A percentile compares a stretch with the other conserved stretches of the same genome.
Evolutionary conservation across 2,797 vertebrate species (phyloP).

Genomic region (Streptopelia turtur): DNA sequence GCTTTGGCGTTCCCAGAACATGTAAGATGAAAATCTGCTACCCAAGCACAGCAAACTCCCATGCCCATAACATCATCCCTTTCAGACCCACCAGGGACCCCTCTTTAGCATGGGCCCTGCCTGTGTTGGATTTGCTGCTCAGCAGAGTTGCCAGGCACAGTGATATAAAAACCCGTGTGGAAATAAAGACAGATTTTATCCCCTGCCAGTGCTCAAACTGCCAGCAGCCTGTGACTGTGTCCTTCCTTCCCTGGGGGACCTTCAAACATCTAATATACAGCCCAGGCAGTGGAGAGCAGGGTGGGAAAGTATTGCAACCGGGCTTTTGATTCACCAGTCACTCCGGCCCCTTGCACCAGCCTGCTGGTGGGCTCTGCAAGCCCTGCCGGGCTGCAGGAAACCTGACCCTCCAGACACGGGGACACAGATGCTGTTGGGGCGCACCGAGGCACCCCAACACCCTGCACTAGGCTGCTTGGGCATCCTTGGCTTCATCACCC

Average conservation of each 20-base stretch:
- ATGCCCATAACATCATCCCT: not conserved
- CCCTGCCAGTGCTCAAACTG: not conserved
- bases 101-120: not conserved
- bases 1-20: not conserved
- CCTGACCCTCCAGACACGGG: not conserved
- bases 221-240: rapidly evolving
- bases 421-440: not conserved
- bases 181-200: not conserved
- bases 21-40: not conserved
- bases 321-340: not conserved
- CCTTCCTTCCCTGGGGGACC: not conserved
- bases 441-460: not conserved
- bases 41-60: rapidly evolving
- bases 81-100: not conserved
- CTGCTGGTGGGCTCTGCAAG: not conserved
- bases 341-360: not conserved
- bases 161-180: not conserved
- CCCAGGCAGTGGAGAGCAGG: not conserved
- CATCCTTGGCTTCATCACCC: not conserved
- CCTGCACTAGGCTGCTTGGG: not conserved
- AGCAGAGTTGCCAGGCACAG: not conserved
- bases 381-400: not conserved
- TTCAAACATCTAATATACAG: not conserved
- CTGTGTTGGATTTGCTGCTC: not conserved
- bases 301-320: rapidly evolving